Conservation (phyloP, 1,140 invertebrate species). For the Drosophila pectinifera region DNA sequence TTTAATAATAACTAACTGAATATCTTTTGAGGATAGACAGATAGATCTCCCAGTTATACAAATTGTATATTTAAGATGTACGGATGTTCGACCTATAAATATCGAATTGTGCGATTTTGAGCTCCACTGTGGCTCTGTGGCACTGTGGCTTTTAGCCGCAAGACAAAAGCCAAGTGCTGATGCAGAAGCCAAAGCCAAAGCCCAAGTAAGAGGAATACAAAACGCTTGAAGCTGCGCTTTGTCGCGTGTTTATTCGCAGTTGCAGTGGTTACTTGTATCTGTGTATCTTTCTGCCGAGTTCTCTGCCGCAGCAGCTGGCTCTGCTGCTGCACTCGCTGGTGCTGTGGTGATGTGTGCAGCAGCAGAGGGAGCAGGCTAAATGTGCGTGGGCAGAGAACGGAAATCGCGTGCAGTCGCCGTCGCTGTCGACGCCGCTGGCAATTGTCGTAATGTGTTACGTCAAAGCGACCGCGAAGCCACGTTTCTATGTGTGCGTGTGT, state of each 20-base stretch:
- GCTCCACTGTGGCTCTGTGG: not conserved
- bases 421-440: slow-evolving; percentile 26
- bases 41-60: not conserved
- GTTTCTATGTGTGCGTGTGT: slow-evolving; percentile 35
- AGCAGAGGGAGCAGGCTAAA: slow-evolving; percentile 9
- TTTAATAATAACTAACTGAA: too few species aligned
- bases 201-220: slow-evolving; percentile 27
- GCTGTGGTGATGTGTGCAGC: slow-evolving; percentile 54
- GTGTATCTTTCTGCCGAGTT: slow-evolving; percentile 29
- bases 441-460: slow-evolving; percentile 77
- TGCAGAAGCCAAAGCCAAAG: slow-evolving; percentile 18
- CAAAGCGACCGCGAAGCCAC: slow-evolving; percentile 53
- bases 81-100: not conserved
- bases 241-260: slow-evolving; percentile 34
- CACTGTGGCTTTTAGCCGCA: slow-evolving; percentile 13
- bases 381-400: slow-evolving; percentile 78
- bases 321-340: not conserved
- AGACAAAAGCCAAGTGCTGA: slow-evolving; percentile 14
- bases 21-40: not conserved
- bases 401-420: slow-evolving; percentile 64
- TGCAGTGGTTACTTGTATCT: slow-evolving; percentile 8
- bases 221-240: slow-evolving; percentile 43
- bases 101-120: too few species aligned
- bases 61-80: not conserved
- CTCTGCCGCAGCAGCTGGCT: slow-evolving; percentile 8